Conservation (phyloP, 1,140 invertebrate species). For the Neodiprion fabricii region DNA sequence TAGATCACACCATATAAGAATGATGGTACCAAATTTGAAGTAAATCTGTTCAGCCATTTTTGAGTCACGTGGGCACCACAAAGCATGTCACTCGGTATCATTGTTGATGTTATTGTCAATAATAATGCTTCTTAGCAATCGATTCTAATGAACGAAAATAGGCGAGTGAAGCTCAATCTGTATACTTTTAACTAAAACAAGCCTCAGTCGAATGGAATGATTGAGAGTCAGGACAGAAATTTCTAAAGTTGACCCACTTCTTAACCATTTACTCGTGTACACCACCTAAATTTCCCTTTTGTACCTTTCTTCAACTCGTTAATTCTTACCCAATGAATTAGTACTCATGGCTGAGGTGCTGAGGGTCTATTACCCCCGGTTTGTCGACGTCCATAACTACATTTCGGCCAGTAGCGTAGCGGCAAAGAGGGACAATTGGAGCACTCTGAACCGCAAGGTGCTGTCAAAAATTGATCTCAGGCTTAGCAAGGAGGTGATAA, state of each 20-base stretch:
- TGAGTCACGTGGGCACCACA: no score
- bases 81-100: no score
- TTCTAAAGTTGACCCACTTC: neutral
- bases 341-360: constrained; percentile 73
- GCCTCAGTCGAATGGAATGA: no score
- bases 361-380: constrained; percentile 69
- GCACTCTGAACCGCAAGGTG: constrained; percentile 72
- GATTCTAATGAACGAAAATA: no score
- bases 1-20: no score
- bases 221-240: neutral
- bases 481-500: constrained; percentile 63
- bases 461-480: constrained; percentile 67
- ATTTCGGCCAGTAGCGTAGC: constrained; percentile 67
- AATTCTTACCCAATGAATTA: constrained; percentile 36
- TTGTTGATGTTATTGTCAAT: no score
- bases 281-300: neutral
- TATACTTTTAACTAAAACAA: no score
- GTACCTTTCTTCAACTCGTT: neutral
- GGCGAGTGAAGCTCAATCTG: no score
- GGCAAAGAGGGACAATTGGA: constrained; percentile 74
- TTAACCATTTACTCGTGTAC: neutral
- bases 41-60: no score
- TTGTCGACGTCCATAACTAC: constrained; percentile 76
- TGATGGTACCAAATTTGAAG: no score
- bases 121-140: no score